Base-by-base conservation (phyloP, 2,113 vertebrate species). In the Podilymbus podiceps region DNA sequence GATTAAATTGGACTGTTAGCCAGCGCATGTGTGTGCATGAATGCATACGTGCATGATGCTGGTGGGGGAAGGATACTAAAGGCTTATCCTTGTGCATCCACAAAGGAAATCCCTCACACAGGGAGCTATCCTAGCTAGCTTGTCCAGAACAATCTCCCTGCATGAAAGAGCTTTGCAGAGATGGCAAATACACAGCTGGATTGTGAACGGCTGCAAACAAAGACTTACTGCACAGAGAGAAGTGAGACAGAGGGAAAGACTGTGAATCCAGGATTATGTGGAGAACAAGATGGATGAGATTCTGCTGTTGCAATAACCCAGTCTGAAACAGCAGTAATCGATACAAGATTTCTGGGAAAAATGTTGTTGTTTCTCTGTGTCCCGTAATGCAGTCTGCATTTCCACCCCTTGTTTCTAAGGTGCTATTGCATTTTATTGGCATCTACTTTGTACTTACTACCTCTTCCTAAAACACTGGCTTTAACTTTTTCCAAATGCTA, bases 1-100 rank as follows among this genome's bases (percentile, higher is more conserved):
- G 80, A 95, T 93, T 95, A 92, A 89, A 89, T 14, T 20, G 47
- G 62, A 68, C 53, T n/a, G 42, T 52, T 72, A 95, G 73, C 73
- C 40, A 56, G 68, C 1, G 6, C 2, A 4, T 12, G 6, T 3
- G 19, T 66, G 56, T 22, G 46, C 0, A 12, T 38, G 85, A 68
- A 22, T 56, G 60, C 30, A 3, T 64, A 66, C 6, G 1, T 40
- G 64, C 44, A 62, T 17, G 46, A 44, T 72, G 64, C 76, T 75
- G 47, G 21, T 23, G 60, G 59, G 25, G 58, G 69, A 35, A 53
- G 59, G 85, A 63, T 82, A 42, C 73, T 58, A 82, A 91, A 76
- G 78, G 87, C 89, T 96, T 91, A 95, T 86, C 40, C 46, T 60
- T 46, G 23, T 30, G 53, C 66, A 69, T 68, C 56, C 23, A 17